Evolutionary conservation across 2,888 invertebrate genomes (phyloP), one percentile per base, ranked within the genome.

Genomic region (Hermaeophaga mercurialis): DNA sequence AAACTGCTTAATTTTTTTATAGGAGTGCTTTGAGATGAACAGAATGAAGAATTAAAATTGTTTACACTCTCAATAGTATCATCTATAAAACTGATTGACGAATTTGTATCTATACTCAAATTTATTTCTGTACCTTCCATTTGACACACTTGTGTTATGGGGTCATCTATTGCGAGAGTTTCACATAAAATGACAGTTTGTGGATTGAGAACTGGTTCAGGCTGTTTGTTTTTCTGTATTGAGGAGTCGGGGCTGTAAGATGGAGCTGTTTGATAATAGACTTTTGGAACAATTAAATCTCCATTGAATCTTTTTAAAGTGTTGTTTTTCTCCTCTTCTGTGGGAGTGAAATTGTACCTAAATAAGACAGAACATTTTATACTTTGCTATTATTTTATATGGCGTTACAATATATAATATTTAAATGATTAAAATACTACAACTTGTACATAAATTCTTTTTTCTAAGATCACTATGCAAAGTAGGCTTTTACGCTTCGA

Each of bases 201-300:
- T 9, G 85, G 83, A 72, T 91, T 91, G 22, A 84, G 72, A 64
- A 82, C 76, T 2, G 86, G 81, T 38, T 78, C 79, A 39, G 54
- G 54, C 53, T 66, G 62, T 24, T 46, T 53, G 1, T 49, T n/a
- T 22, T 58, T 50, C 26, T 57, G 56, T 8, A 56, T 58, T 8
- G 74, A 71, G 44, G 73, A 74, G 28, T 79, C 76, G 2, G 80
- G 76, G 56, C 81, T 75, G 66, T 85, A 88, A 0, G 85, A 77
- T 34, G 86, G 83, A 1, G 87, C 91, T 8, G 93, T 94, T 65
- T 80, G 84, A 12, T 80, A 80, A 79, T 99, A 99, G 78, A 89
- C 90, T 0, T 84, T 77, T 0, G 92, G 92, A 52, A 98, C 84
- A 39, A 74, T 76, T 44, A 96, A 78, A 68, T 88, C 80, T 47